These are phyloP conservation scores for Ailuropoda melanoleuca DNA, from an alignment of 2,113 vertebrate species.

Conservation along the genomic window DNA sequence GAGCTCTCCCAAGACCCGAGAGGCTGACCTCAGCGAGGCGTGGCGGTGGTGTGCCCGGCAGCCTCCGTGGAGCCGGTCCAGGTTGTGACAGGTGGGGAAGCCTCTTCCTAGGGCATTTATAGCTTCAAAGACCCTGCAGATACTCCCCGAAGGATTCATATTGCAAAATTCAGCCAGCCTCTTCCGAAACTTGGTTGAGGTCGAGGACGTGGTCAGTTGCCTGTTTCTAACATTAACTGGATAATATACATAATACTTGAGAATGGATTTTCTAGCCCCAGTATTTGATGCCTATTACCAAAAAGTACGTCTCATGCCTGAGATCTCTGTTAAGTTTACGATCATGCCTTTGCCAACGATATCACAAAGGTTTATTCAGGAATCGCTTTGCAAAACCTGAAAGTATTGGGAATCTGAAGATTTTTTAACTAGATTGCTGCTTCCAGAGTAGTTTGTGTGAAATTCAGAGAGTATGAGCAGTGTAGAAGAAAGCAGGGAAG, in stretches of 20 bases:
- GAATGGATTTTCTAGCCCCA: background rate
- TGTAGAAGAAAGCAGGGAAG: background rate
- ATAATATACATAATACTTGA: background rate
- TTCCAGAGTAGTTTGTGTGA: background rate
- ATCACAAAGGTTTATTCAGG: background rate
- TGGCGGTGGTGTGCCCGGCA: slow-evolving; percentile 47
- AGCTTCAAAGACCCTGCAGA: background rate
- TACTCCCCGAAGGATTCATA: background rate
- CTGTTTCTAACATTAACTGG: background rate
- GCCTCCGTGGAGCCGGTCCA: slow-evolving; percentile 45
- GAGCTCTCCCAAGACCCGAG: slow-evolving; percentile 33
- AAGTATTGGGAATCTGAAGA: background rate
- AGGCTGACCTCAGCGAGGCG: slow-evolving; percentile 67
- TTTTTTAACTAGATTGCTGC: background rate
- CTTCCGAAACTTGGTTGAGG: background rate
- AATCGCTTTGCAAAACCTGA: background rate
- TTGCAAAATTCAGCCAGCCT: background rate
- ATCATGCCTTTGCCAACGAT: background rate
- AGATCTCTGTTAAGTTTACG: background rate
- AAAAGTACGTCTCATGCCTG: background rate
- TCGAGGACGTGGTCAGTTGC: background rate
- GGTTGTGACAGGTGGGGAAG: slow-evolving; percentile 63
- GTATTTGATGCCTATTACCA: background rate
- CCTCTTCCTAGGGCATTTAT: background rate
- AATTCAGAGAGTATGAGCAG: background rate